A percentile compares a stretch with the other conserved stretches of the same genome.
These are phyloP conservation scores for Oppia nitens DNA, from an alignment of 1,140 invertebrate genomes.

Conservation along the genomic window DNA sequence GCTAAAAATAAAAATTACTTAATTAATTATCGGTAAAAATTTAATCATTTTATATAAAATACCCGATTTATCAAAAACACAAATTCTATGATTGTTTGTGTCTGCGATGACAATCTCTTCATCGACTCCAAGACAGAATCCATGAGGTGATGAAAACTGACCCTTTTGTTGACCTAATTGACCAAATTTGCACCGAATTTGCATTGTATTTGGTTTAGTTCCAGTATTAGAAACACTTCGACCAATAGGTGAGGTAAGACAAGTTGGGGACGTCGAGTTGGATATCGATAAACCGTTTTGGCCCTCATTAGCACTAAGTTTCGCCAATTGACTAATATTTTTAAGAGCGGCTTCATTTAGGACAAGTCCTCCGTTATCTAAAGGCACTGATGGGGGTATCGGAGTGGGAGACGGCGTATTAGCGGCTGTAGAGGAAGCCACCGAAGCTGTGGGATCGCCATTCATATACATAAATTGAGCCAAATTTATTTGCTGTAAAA, in stretches of 20 bases:
- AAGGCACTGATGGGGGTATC: background rate
- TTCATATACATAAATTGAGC: background rate
- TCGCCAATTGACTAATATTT: conserved; percentile 9
- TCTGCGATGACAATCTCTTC: conserved; percentile 83
- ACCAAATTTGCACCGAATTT: conserved; percentile 80
- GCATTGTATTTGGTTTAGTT: conserved; percentile 40
- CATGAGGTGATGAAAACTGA: conserved; percentile 90
- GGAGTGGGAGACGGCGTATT: background rate
- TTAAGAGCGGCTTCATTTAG: conserved; percentile 11
- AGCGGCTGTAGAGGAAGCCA: background rate
- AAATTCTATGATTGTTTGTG: conserved; percentile 88
- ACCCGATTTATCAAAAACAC: conserved; percentile 78
- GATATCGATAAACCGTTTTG: background rate
- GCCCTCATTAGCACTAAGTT: background rate
- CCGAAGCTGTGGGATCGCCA: background rate
- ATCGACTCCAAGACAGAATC: conserved; percentile 81
- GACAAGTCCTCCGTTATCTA: background rate
- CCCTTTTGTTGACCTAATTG: conserved; percentile 72
- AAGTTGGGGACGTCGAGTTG: background rate
- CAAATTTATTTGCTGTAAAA: background rate
- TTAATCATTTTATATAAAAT: too few relatives aligned
- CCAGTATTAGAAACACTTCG: background rate
- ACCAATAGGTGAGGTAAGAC: background rate
- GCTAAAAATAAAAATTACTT: background rate
- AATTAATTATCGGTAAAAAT: too few relatives aligned